These are phyloP conservation scores for Tetramorium alpestre DNA, from an alignment of 1,140 invertebrate species.

Conservation along the genomic window DNA sequence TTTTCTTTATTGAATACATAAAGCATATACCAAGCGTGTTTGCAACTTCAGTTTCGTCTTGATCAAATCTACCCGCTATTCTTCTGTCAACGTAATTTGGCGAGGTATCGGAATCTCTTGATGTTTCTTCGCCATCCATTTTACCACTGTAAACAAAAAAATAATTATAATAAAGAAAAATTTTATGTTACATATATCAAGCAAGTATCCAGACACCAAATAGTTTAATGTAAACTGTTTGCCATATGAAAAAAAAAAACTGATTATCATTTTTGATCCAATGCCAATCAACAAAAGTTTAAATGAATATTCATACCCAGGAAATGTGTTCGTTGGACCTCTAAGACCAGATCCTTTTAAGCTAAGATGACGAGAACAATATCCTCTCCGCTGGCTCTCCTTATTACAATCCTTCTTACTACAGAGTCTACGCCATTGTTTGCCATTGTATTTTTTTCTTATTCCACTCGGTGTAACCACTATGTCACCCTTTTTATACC, in stretches of 20 bases:
- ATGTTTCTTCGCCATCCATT: slow-evolving; percentile 95
- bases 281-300: slow-evolving; percentile 51
- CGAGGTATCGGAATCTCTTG: slow-evolving; percentile 94
- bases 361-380: slow-evolving; percentile 97
- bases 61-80: slow-evolving; percentile 93
- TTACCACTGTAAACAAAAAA: slow-evolving; percentile 79
- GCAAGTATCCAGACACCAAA: background rate
- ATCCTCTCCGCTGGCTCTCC: slow-evolving; percentile 98
- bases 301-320: slow-evolving; percentile 80
- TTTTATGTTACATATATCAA: background rate
- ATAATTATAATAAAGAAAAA: background rate
- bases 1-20: background rate
- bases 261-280: background rate
- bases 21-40: slow-evolving; percentile 94
- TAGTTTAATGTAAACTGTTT: background rate
- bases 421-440: slow-evolving; percentile 98
- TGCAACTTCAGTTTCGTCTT: slow-evolving; percentile 98
- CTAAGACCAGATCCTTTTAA: slow-evolving; percentile 90
- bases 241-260: background rate
- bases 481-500: slow-evolving; percentile 99
- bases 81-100: slow-evolving; percentile 91
- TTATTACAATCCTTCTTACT: slow-evolving; percentile 98
- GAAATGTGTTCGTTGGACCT: slow-evolving; percentile 85
- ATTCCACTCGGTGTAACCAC: slow-evolving; percentile 98
- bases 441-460: slow-evolving; percentile 99